Base-by-base conservation (phyloP, 2,888 invertebrate species). In the Eudasyphora cyanicolor region DNA sequence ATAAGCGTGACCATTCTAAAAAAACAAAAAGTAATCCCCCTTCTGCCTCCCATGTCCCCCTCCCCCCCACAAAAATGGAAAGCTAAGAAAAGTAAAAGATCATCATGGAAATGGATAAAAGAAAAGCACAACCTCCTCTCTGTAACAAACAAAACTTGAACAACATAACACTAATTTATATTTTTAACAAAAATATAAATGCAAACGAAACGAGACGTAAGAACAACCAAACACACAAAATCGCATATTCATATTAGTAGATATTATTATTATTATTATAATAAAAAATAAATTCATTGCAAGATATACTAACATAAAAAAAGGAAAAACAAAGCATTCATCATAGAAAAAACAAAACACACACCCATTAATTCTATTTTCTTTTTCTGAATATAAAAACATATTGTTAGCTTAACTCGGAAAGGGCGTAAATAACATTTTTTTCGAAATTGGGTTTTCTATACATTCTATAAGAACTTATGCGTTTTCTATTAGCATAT, bases 1-100 rank as follows among this genome's bases (percentile, higher is more conserved):
- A 74, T 77, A 83, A 83, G 83, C 79, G 83, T 83, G 83, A 80
- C 74, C 79, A 83, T 83, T 83, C 82, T 83, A 83, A 83, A 82
- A 82, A 75, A 49, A 29, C 67, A 54, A 21, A 57, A 57, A 27
- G 21, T 21, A 51, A 51, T 21, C 21, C 17, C 17, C n/a, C 49
- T 38, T 14, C 38, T n/a, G n/a, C 45, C 14, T n/a, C n/a, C 45
- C 19, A n/a, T n/a, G n/a, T n/a, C n/a, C 45, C 45, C 45, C 14
- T n/a, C n/a, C 45, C 19, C 3, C 49, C 19, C 24, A 54, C 24
- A 57, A 24, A 8, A 54, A 57, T 24, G 57, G 12, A 57, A 24
- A 27, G 57, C 24, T 2, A 24, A 1, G 14, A 49, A 57, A 2
- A 21, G 51, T 21, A 51, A 51, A 8, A 27, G 7, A 51, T 21